Evolutionary conservation across 2,113 vertebrate genomes (phyloP), one percentile per base, ranked within the genome.

Genomic region (Buteo buteo): DNA sequence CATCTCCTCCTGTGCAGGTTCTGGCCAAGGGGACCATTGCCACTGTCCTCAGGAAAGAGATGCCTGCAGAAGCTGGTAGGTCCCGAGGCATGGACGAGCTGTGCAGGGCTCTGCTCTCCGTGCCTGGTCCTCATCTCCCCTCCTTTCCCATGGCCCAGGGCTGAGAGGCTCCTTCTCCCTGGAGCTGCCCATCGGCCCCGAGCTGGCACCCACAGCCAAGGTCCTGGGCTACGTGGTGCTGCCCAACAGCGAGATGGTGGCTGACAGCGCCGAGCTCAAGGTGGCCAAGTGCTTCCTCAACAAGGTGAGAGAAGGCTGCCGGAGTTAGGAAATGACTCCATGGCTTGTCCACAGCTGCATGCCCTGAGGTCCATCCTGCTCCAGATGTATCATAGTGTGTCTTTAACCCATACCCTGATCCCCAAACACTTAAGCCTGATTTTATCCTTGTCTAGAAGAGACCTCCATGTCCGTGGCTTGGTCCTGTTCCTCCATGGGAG

Each of bases 201-300:
- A 94, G 47, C 66, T 92, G 94, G 82, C 57, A 0, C 95, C 96
- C 69, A 13, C 0, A 5, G 94, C 73, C 90, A 79, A 1, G 42
- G 6, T 87, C 11, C 78, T 97, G 95, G n/a, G n/a, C 65, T 97
- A 96, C 0, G 10, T 2, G 29, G 52, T 96, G 70, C 92, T 97
- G 78, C 92, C 92, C 26, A 4, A 8, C 0, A 13, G 90, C 0
- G 87, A 97, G 61, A 87, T 97, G 94, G 55, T 87, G 59, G 78
- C 84, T 9, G 88, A 86, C 62, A 22, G 6, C 87, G 55, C 2
- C 0, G 8, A 71, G 65, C 57, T 97, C 65, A 2, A 21, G 0
- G 50, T 96, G 78, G 78, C 32, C 81, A 93, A 79, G 47, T 96
- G 92, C 73, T 58, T 94, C 25, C 84, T 45, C 65, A 85, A 67